Evolutionary conservation across 2,888 invertebrate species (phyloP).

Genomic region (Bhutanitis thaidina): DNA sequence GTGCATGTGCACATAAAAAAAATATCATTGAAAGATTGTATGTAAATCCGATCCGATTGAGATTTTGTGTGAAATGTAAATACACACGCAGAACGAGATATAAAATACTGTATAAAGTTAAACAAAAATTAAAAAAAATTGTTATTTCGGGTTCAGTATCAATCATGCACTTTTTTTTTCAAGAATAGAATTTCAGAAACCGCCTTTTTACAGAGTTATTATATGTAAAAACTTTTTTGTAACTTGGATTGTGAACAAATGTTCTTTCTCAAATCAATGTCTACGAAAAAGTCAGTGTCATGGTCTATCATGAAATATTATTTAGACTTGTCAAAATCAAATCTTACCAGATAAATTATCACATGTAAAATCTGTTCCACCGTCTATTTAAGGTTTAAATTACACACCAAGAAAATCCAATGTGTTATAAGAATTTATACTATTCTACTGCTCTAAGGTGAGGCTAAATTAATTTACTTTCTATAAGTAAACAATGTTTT

Average conservation of each 20-base stretch:
- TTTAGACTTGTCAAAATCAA: constrained; percentile 19
- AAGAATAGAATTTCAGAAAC: too few relatives aligned
- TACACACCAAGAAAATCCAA: constrained; percentile 17
- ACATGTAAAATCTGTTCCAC: constrained; percentile 21
- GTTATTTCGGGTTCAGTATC: too few relatives aligned
- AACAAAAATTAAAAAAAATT: too few relatives aligned
- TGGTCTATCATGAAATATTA: neutral
- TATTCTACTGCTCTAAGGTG: constrained; percentile 8
- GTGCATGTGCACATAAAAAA: too few relatives aligned
- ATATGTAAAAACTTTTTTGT: too few relatives aligned
- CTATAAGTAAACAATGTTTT: neutral
- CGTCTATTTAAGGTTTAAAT: constrained; percentile 6
- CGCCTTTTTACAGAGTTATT: too few relatives aligned
- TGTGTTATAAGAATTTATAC: neutral
- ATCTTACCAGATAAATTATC: constrained; percentile 33
- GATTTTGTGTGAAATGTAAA: too few relatives aligned
- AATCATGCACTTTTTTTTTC: too few relatives aligned
- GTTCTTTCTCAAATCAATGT: neutral
- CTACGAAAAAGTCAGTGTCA: neutral
- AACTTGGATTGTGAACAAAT: neutral
- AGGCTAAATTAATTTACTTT: neutral
- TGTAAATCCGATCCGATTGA: too few relatives aligned
- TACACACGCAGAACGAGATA: too few relatives aligned
- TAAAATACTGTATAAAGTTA: too few relatives aligned
- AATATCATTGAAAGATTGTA: too few relatives aligned